phyloP scores from a whole-genome alignment of 2,888 invertebrate species.

The Spicauda simplicius region DNA sequence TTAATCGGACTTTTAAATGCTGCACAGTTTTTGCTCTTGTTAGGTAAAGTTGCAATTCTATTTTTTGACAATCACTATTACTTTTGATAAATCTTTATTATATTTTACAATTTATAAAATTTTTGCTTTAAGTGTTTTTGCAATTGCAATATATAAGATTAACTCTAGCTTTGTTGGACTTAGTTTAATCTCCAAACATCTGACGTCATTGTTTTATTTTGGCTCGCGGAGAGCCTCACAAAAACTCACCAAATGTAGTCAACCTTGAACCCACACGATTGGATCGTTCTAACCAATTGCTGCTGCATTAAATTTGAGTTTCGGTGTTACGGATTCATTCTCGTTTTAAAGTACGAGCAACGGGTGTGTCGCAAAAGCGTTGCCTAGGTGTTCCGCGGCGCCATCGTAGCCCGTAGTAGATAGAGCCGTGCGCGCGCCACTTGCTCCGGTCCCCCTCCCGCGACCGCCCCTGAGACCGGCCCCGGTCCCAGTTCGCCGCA shows the following conservation, averaged over 20 bases:
- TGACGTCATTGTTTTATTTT: conserved; percentile 46
- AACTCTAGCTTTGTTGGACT: not conserved
- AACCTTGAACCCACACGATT: conserved; percentile 74
- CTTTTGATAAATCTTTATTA: not conserved
- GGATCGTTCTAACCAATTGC: conserved; percentile 42
- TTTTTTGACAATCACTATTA: not conserved
- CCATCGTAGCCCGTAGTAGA: conserved; percentile 79
- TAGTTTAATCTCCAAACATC: conserved; percentile 24
- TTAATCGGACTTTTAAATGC: not conserved
- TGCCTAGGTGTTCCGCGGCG: conserved; percentile 75
- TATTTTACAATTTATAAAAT: not conserved
- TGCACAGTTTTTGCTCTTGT: not conserved
- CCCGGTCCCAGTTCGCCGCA: conserved; percentile 80
- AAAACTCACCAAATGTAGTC: conserved; percentile 57
- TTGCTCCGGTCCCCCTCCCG: conserved; percentile 65
- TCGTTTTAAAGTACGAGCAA: conserved; percentile 60
- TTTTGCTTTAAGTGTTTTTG: not conserved
- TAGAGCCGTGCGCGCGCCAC: conserved; percentile 80
- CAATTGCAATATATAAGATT: not conserved
- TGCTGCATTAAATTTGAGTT: conserved; percentile 55
- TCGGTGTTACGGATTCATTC: conserved; percentile 67
- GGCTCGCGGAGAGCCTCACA: conserved; percentile 46
- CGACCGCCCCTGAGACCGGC: conserved; percentile 67
- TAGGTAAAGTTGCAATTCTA: not conserved
- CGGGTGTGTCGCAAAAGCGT: conserved; percentile 78